Evolutionary conservation across 2,113 vertebrate species (phyloP), one percentile per base, ranked within the genome.

Genomic region (Sorex fumeus): DNA sequence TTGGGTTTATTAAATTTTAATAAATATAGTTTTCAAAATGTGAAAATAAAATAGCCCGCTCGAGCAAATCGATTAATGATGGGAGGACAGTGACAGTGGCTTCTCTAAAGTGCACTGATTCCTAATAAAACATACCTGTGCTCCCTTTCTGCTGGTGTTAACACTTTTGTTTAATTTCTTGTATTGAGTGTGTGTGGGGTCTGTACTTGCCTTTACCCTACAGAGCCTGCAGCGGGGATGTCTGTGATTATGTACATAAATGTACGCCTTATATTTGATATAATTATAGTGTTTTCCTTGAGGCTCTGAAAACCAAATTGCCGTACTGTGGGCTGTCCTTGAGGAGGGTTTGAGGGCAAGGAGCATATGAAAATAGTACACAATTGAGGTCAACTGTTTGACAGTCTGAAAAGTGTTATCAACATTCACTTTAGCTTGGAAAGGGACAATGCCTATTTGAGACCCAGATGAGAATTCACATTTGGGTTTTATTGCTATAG

Each of bases 11-110:
- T 60, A 76, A 18, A 9, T 62, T 90, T 80, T 43, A 84, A 90
- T 91, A 28, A 67, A 19, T 40, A 84, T 28, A 45, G 30, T 83
- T 70, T 74, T 64, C 36, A 93, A 72, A 90, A 71, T 27, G 69
- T 7, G 21, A n/a, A n/a, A n/a, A n/a, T n/a, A n/a, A n/a, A n/a
- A n/a, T n/a, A n/a, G n/a, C n/a, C n/a, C n/a, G n/a, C n/a, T n/a
- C n/a, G n/a, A n/a, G n/a, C n/a, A n/a, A n/a, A n/a, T n/a, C n/a
- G n/a, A n/a, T n/a, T n/a, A n/a, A n/a, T n/a, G n/a, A n/a, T n/a
- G n/a, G n/a, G n/a, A n/a, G n/a, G n/a, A n/a, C n/a, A n/a, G n/a
- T n/a, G n/a, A n/a, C n/a, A n/a, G n/a, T n/a, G n/a, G n/a, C 23
- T 8, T n/a, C 64, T 25, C 15, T 11, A 27, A 28, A 16, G 30